Base-by-base conservation (phyloP, 2,797 vertebrate genomes). In the Centroberyx gerrardi region DNA sequence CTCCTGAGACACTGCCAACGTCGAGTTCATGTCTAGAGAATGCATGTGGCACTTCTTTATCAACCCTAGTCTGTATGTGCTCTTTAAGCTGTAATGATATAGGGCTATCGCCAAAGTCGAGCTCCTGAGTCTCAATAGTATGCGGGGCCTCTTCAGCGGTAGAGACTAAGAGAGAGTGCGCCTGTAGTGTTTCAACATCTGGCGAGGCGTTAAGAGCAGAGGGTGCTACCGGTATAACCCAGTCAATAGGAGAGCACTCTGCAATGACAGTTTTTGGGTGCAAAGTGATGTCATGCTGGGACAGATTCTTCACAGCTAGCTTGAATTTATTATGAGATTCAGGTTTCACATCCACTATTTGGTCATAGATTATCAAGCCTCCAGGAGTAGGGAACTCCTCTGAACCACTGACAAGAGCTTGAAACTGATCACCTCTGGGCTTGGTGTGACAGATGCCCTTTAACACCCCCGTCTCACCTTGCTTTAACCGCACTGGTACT, bases 41-140 rank as follows among this genome's bases (percentile, higher is more conserved):
- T 29, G 53, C 53, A 28, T 15, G 10, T 3, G 53, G 27, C 22
- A 55, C 76, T 55, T 80, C 56, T 7, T 29, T 15, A 13, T 31
- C 38, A 4, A 77, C 60, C 9, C 64, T 68, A 2, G n/a, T 18
- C 15, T 13, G 6, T 1, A 77, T 64, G 13, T 73, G 58, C 28
- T 46, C 12, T 22, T 62, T 69, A 2, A 74, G 28, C 6, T 66
- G 29, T 52, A 29, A 12, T 8, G 8, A 14, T 8, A 82, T 55
- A 1, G 74, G 74, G 51, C 61, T 51, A 17, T 54, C 54, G 3
- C n/a, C 28, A 18, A 79, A 75, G 8, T 80, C n/a, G 2, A 75
- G 28, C 27, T 27, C n/a, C n/a, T n/a, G n/a, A n/a, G n/a, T n/a
- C n/a, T n/a, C n/a, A n/a, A n/a, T n/a, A n/a, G n/a, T n/a, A n/a